Conservation (phyloP, 1,140 invertebrate genomes). For the Aphaenogaster rudis region DNA sequence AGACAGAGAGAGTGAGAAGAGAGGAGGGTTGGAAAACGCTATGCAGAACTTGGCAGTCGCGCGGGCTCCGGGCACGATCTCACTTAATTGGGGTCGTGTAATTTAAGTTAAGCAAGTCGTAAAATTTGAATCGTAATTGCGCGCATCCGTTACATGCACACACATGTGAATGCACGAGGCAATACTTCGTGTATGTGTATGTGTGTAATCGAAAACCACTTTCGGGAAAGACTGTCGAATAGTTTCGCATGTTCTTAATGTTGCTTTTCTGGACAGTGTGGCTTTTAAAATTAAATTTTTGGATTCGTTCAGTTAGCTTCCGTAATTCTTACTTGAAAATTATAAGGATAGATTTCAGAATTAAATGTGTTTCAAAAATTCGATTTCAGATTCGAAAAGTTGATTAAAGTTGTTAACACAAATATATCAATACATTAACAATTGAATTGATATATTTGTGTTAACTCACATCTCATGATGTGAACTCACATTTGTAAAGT, state of each 20-base stretch:
- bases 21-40: constrained; percentile 56
- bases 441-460: neutral
- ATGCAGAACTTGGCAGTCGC: constrained; percentile 71
- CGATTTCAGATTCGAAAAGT: neutral
- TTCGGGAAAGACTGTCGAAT: constrained; percentile 64
- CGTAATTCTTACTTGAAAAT: neutral
- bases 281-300: constrained; percentile 39
- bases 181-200: constrained; percentile 3
- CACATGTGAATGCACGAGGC: constrained; percentile 41
- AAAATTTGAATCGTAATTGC: constrained; percentile 78
- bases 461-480: too few species aligned
- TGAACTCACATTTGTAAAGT: neutral
- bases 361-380: neutral
- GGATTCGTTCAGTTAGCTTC: neutral
- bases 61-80: constrained; percentile 63
- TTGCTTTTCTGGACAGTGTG: neutral
- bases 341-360: neutral
- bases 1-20: neutral
- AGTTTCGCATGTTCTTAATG: constrained; percentile 58
- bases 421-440: neutral
- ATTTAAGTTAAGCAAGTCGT: constrained; percentile 79
- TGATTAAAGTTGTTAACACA: neutral
- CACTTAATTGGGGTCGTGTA: constrained; percentile 77
- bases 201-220: constrained; percentile 71
- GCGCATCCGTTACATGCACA: constrained; percentile 73